phyloP scores from a whole-genome alignment of 2,113 vertebrate genomes.

The Dipodomys ordii region DNA sequence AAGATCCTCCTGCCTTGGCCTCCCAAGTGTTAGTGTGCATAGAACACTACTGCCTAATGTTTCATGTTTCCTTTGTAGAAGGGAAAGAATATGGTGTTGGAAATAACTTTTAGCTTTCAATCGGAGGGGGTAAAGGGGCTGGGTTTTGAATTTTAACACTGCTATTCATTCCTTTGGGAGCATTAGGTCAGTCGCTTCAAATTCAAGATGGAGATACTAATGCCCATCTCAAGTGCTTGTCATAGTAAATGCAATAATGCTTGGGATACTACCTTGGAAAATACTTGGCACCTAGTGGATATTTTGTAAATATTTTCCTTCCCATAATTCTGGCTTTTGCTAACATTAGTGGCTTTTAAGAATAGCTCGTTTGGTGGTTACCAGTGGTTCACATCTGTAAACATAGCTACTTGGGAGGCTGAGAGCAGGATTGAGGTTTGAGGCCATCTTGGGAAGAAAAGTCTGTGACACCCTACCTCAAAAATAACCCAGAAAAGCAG shows the following conservation, averaged over 20 bases:
- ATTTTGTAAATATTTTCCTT: conserved; percentile 17
- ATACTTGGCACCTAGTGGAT: conserved; percentile 1
- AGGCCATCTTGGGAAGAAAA: no score
- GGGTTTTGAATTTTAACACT: conserved; percentile 21
- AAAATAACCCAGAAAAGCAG: no score
- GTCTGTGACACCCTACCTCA: no score
- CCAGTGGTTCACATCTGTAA: no score
- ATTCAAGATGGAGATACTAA: conserved; percentile 43
- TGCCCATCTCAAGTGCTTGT: not conserved
- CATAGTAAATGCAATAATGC: not conserved
- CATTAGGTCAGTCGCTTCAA: conserved; percentile 14
- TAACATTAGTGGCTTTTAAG: not conserved
- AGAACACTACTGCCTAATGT: not conserved
- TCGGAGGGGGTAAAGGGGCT: not conserved
- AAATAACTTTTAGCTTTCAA: not conserved
- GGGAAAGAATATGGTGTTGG: not conserved
- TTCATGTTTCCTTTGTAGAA: not conserved
- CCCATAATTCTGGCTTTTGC: not conserved
- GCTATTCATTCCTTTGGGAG: conserved; percentile 2
- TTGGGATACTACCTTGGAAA: not conserved
- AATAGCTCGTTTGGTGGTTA: not conserved
- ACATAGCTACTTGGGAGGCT: no score
- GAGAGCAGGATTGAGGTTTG: no score
- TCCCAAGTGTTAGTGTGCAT: not conserved
- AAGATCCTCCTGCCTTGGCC: not conserved